A percentile compares a stretch with the other conserved stretches of the same genome.
Conservation (phyloP, 2,888 invertebrate species). For the Hecatera dysodea region DNA sequence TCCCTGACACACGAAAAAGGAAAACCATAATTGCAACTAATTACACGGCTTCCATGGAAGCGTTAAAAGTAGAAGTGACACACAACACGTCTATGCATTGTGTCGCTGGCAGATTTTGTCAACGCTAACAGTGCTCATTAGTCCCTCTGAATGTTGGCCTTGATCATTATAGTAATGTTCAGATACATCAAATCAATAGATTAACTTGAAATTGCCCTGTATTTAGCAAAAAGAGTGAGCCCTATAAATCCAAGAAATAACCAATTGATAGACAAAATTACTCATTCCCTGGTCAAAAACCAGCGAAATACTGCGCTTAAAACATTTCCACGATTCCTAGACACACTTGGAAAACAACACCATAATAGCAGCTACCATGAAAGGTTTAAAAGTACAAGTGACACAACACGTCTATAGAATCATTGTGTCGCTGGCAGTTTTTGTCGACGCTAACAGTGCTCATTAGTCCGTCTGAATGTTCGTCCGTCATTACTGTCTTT, state of each 20-base stretch:
- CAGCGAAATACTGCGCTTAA: neutral
- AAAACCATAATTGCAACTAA: too few relatives aligned
- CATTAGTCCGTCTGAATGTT: slow-evolving; percentile 71
- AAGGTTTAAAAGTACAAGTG: slow-evolving; percentile 35
- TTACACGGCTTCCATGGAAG: too few relatives aligned
- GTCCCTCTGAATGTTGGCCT: slow-evolving; percentile 46
- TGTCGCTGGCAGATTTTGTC: neutral
- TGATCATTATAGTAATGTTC: too few relatives aligned
- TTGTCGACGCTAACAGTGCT: slow-evolving; percentile 71
- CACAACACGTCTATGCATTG: neutral
- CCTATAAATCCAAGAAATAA: neutral
- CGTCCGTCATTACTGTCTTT: slow-evolving; percentile 66
- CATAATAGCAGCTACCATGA: slow-evolving; percentile 26
- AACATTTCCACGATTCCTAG: neutral
- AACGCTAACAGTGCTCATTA: slow-evolving; percentile 69
- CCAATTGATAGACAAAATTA: neutral
- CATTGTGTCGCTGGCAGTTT: slow-evolving; percentile 57
- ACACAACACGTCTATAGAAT: slow-evolving; percentile 21
- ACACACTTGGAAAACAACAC: neutral
- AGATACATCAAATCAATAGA: neutral
- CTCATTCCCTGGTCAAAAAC: neutral
- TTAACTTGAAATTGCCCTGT: neutral
- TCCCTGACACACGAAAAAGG: too few relatives aligned
- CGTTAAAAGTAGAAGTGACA: slow-evolving; percentile 13
- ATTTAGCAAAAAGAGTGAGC: neutral